Evolutionary conservation across 2,888 invertebrate species (phyloP), one percentile per base, ranked within the genome.

Genomic region (Lepidocyrtoides sp.): DNA sequence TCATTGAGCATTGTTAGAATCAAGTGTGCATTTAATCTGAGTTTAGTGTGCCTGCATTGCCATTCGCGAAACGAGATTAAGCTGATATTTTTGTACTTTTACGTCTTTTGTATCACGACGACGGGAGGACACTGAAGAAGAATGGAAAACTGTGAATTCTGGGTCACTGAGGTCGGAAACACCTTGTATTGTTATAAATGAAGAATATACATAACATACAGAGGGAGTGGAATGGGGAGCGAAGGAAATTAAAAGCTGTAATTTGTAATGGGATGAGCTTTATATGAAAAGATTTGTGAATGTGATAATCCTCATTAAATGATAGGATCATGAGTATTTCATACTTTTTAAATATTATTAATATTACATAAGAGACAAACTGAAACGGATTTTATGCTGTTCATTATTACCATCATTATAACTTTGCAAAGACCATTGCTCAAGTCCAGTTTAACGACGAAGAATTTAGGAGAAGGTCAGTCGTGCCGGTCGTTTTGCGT

Each of bases 121-220:
- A 32, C 66, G 29, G 77, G 29, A 54, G 77, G 51, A 77, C 51
- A 29, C 29, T 77, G 32, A 69, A 57, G 66, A 79, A 79, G 79
- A 81, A 88, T 88, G 81, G 81, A 81, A 51, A 79, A 79, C 66
- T 66, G 81, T 84, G 84, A 41, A 89, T 89, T 84, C 51, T 89
- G 66, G 89, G 89, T 89, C 89, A 89, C 51, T 77, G 32, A 84
- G 89, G 89, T 89, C 89, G 89, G 89, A 63, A 89, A 89, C 89
- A 89, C 89, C 89, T 89, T 63, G 77, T 77, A 89, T 83, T 89
- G 89, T 83, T 57, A 4, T 48, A 32, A 2, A 10, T 36, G 8
- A 69, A 69, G n/a, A n/a, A n/a, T 26, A 63, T 63, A 10, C 48
- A 54, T 54, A 54, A n/a, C 17, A 51, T 44, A 72, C 72, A 17